Conservation (phyloP, 1,140 invertebrate species). For the Lanistes nyassanus region DNA sequence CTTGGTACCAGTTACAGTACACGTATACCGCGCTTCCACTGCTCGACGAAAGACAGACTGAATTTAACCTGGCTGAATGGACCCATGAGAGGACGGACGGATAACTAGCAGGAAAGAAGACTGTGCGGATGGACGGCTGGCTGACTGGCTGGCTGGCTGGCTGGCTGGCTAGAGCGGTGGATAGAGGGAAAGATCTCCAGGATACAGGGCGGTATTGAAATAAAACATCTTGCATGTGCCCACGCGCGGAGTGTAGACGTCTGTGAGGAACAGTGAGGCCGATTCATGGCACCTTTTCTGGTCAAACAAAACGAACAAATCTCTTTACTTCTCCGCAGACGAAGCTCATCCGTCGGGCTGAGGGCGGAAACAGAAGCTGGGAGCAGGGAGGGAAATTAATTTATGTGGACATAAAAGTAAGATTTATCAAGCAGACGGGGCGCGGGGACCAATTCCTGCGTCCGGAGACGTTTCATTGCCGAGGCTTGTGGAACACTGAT, state of each 20-base stretch:
- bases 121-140: background rate
- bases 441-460: conserved; percentile 19
- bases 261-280: too few relatives aligned
- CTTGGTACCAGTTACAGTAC: too few relatives aligned
- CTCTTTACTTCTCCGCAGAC: too few relatives aligned
- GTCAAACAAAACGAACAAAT: too few relatives aligned
- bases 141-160: background rate
- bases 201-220: too few relatives aligned
- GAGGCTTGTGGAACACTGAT: conserved; percentile 26
- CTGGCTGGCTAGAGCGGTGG: background rate
- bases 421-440: conserved; percentile 21
- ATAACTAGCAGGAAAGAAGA: background rate
- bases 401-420: conserved; percentile 30
- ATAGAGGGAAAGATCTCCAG: background rate
- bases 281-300: too few relatives aligned
- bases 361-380: too few relatives aligned
- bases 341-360: too few relatives aligned
- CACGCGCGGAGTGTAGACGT: too few relatives aligned
- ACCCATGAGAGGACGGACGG: background rate
- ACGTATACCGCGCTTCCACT: too few relatives aligned
- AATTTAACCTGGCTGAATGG: background rate
- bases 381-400: conserved; percentile 10
- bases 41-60: too few relatives aligned
- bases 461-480: conserved; percentile 7
- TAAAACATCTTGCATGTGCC: too few relatives aligned